phyloP scores from a whole-genome alignment of 1,140 invertebrate genomes.

The Drosophila pseudoobscura region DNA sequence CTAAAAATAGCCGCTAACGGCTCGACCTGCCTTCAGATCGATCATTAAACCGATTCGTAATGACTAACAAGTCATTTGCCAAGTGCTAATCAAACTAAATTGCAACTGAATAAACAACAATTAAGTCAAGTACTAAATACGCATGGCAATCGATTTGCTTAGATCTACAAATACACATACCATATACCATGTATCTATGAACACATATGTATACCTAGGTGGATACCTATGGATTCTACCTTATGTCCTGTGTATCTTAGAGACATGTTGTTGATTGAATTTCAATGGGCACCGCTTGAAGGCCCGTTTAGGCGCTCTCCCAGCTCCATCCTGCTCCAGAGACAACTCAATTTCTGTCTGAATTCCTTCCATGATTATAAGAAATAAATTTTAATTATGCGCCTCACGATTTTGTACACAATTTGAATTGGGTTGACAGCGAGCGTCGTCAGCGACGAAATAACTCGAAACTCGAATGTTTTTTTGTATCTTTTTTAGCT shows the following conservation, averaged over 20 bases:
- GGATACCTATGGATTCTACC: no score
- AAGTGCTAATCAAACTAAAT: slow-evolving; percentile 36
- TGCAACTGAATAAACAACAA: slow-evolving; percentile 38
- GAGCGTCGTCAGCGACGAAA: slow-evolving; percentile 36
- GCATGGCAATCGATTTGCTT: slow-evolving; percentile 1
- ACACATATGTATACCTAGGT: neutral
- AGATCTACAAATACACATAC: neutral
- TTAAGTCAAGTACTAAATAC: slow-evolving; percentile 22
- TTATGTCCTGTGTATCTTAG: no score
- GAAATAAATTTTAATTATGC: slow-evolving; percentile 78
- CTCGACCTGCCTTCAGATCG: slow-evolving; percentile 13
- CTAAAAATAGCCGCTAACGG: slow-evolving; percentile 49
- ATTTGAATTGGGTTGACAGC: slow-evolving; percentile 81
- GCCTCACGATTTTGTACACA: slow-evolving; percentile 77
- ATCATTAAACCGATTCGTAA: slow-evolving; percentile 37
- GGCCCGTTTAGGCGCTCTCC: slow-evolving; percentile 6
- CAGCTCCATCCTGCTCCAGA: neutral
- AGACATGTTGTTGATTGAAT: no score
- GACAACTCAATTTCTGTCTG: slow-evolving; percentile 69
- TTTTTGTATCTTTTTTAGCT: slow-evolving; percentile 30
- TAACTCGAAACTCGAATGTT: slow-evolving; percentile 40
- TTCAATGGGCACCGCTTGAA: no score
- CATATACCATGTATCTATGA: neutral
- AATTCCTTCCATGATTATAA: slow-evolving; percentile 61
- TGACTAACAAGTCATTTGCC: slow-evolving; percentile 10